Evolutionary conservation across 2,888 invertebrate genomes (phyloP), one percentile per base, ranked within the genome.

Genomic region (Eristalis arbustorum): DNA sequence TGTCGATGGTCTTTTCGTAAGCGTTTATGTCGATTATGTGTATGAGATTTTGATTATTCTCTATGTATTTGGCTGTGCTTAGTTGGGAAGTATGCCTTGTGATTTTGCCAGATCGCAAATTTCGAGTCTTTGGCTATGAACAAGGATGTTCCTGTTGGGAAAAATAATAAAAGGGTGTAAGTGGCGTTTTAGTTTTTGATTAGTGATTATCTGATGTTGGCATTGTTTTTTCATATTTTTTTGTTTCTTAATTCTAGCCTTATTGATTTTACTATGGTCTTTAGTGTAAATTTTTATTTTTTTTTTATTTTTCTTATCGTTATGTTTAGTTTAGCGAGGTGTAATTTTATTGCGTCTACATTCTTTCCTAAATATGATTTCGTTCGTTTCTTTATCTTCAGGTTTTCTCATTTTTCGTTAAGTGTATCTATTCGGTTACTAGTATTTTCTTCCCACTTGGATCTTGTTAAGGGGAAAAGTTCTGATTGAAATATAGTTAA

Each of bases 361-460:
- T 64, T 66, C 66, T 75, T 75, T 75, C 28, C 66, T 64, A 23
- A 57, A 66, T 34, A 75, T 14, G 31, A n/a, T 59, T 13, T 76
- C 67, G 28, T 76, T 68, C 3, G 25, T 59, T 34, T 66, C 13
- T 11, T 37, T 23, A 4, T 66, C 57, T 28, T 28, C 28, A 28
- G 28, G 28, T 28, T 31, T 31, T 31, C 31, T 31, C 8, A 57
- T 28, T 66, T 49, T 49, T 49, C 18, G 18, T 49, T 49, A 49
- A 49, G 49, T 49, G 1, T 49, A 49, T 49, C 18, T 49, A 8
- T 14, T 49, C 49, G 49, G 6, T 18, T 14, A 49, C 14, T 49
- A 49, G 49, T 49, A 49, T 49, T 18, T 49, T 31, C 5, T 31
- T 49, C 49, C 18, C n/a, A 49, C 49, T 49, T 49, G 18, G 49